Conservation (phyloP, 2,888 invertebrate species). For the Folsomia manolachei region DNA sequence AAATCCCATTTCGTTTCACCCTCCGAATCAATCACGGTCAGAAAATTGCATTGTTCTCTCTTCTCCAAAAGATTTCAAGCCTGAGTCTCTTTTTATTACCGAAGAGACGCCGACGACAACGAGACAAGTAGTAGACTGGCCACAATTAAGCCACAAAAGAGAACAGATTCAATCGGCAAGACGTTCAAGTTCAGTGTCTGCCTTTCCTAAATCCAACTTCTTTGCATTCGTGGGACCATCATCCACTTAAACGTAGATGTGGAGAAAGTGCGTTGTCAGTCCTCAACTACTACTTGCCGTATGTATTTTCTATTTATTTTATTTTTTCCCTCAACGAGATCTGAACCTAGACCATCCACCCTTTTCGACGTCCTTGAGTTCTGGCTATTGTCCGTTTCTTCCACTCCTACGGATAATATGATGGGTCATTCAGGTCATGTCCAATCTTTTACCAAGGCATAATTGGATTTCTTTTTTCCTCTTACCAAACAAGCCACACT, state of each 20-base stretch:
- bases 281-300: no score
- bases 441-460: constrained; percentile 48
- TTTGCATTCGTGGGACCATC: not conserved
- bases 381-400: not conserved
- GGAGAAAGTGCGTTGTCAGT: not conserved
- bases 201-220: not conserved
- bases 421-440: constrained; percentile 49
- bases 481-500: not conserved
- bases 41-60: not conserved
- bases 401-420: constrained; percentile 25
- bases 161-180: not conserved
- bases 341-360: no score
- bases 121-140: not conserved
- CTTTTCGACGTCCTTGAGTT: not conserved
- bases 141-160: not conserved
- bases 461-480: constrained; percentile 47
- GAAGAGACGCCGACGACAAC: no score
- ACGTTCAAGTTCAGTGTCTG: no score
- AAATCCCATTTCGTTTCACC: not conserved
- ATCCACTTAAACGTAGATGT: not conserved
- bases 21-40: not conserved
- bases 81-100: not conserved
- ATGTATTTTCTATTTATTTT: not conserved
- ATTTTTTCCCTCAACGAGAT: not conserved
- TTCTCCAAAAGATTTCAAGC: no score